A percentile compares a stretch with the other conserved stretches of the same genome.
Evolutionary conservation across 30 jellyfish, hydroid and myxozoan species (phyloP).

Genomic region (Pseudorhiza aurosa): DNA sequence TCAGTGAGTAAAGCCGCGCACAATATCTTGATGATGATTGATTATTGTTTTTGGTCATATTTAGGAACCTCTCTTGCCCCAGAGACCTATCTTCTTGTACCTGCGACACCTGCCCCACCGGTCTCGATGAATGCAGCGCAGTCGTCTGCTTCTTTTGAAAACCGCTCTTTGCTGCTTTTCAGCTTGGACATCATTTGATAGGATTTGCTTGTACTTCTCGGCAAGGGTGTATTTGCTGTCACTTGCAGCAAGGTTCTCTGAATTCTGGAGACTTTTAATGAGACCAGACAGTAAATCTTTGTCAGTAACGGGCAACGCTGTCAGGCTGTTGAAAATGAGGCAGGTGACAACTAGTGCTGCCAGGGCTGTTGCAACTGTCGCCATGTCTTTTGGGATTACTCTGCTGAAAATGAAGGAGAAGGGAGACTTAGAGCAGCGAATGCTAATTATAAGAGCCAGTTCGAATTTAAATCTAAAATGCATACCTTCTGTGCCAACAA

Average conservation of each 20-base stretch:
- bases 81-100: constrained; percentile 24
- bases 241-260: background rate
- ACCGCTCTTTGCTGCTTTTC: background rate
- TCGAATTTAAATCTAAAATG: too few species aligned
- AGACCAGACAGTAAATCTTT: background rate
- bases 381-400: too few species aligned
- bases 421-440: too few species aligned
- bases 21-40: too few species aligned
- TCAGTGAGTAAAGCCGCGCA: too few species aligned
- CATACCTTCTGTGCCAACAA: too few species aligned
- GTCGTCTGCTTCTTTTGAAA: constrained; percentile 6
- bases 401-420: too few species aligned
- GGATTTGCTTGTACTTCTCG: background rate
- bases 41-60: too few species aligned
- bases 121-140: constrained; percentile 5
- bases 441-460: too few species aligned
- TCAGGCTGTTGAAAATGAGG: background rate
- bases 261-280: background rate
- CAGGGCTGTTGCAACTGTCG: too few species aligned
- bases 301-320: background rate
- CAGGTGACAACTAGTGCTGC: background rate
- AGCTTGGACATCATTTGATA: background rate
- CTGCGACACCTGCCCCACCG: constrained; percentile 30
- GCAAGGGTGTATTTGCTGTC: background rate
- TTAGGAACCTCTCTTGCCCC: constrained; percentile 31